Conservation (phyloP, 2,888 invertebrate species). For the Leucoptera coffeella region DNA sequence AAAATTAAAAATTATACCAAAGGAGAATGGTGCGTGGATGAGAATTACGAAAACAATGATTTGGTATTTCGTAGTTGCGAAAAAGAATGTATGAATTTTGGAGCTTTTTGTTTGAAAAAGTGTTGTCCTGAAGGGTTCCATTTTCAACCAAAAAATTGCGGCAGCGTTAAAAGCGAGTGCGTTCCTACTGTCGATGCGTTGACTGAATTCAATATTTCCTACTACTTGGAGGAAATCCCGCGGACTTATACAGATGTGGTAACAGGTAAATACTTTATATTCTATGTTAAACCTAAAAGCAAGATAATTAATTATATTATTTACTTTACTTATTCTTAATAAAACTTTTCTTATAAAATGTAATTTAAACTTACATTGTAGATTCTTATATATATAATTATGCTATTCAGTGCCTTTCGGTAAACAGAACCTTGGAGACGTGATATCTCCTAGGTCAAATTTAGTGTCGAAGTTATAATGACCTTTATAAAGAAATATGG, state of each 20-base stretch:
- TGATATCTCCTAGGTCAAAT: too few species aligned
- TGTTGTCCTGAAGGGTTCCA: slow-evolving; percentile 51
- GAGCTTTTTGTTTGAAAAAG: slow-evolving; percentile 38
- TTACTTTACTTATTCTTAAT: slow-evolving; percentile 1
- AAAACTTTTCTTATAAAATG: too few species aligned
- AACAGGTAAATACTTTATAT: too few species aligned
- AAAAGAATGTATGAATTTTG: slow-evolving; percentile 17
- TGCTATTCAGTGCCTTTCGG: too few species aligned
- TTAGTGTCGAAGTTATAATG: too few species aligned
- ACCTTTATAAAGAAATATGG: too few species aligned
- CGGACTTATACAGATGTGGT: slow-evolving; percentile 9
- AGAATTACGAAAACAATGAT: slow-evolving; percentile 11
- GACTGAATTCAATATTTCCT: too few species aligned
- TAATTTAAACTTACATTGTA: too few species aligned
- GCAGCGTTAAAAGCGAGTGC: slow-evolving; percentile 21
- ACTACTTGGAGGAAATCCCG: slow-evolving; percentile 21
- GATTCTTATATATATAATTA: too few species aligned
- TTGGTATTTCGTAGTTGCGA: slow-evolving; percentile 30
- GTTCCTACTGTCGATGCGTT: slow-evolving; percentile 16
- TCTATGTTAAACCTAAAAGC: too few species aligned
- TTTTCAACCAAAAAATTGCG: slow-evolving; percentile 21
- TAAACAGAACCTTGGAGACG: too few species aligned
- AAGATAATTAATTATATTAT: slow-evolving; percentile 1
- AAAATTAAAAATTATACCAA: slow-evolving; percentile 9
- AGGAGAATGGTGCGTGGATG: slow-evolving; percentile 40